Evolutionary conservation across 2,888 invertebrate species (phyloP).

Genomic region (Clivina fossor): DNA sequence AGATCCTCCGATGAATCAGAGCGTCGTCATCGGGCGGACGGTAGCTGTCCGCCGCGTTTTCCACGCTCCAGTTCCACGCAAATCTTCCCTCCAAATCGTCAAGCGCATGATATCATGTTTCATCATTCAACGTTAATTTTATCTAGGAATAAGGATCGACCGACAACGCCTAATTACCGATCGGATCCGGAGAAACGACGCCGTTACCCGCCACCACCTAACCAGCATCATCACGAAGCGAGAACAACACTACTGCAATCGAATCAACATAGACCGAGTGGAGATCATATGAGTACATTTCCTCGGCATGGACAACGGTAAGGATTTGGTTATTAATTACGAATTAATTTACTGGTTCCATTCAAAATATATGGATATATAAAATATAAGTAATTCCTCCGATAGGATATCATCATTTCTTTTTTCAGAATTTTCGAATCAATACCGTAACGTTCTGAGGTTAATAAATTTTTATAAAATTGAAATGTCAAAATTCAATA

Average conservation of each 20-base stretch:
- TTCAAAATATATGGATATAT: too few species aligned
- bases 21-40: constrained; percentile 16
- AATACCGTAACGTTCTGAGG: too few species aligned
- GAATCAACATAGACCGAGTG: background rate
- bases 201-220: constrained; percentile 5
- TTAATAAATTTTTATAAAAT: too few species aligned
- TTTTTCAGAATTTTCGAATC: too few species aligned
- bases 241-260: background rate
- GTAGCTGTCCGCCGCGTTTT: constrained; percentile 51
- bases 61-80: constrained; percentile 66
- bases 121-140: constrained; percentile 31
- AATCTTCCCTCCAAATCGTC: constrained; percentile 55
- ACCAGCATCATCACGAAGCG: background rate
- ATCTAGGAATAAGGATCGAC: constrained; percentile 24
- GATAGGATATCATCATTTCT: too few species aligned
- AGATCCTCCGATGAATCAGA: constrained; percentile 27
- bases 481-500: too few species aligned
- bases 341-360: too few species aligned
- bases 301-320: constrained; percentile 22
- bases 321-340: too few species aligned
- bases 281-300: constrained; percentile 18
- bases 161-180: constrained; percentile 25
- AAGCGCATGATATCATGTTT: constrained; percentile 30
- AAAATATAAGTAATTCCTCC: too few species aligned
- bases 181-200: constrained; percentile 26